Conservation (phyloP, 1,140 invertebrate species). For the Bacillus rossius region DNA sequence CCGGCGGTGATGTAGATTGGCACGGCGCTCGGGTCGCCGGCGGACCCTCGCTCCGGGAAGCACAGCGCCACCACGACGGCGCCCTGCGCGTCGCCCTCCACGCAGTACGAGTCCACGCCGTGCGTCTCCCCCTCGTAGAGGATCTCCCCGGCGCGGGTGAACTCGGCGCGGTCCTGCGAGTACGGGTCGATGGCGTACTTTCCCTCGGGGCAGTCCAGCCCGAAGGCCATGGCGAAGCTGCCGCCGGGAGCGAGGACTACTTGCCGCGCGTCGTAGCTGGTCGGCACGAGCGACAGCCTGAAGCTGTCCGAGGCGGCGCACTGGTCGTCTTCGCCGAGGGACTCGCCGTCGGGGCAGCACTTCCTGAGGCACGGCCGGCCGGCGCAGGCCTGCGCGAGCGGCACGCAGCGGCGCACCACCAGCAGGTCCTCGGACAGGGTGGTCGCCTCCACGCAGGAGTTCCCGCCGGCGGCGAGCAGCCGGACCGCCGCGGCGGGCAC, state of each 20-base stretch:
- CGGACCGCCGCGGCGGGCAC: no score
- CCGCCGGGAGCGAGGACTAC: not conserved
- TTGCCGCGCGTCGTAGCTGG: not conserved
- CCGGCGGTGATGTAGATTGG: conserved; percentile 22
- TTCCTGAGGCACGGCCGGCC: not conserved
- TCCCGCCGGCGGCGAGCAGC: no score
- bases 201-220: not conserved
- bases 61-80: conserved; percentile 1
- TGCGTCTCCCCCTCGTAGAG: not conserved
- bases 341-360: not conserved
- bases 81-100: not conserved
- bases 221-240: not conserved
- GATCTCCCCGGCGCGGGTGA: not conserved
- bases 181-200: not conserved
- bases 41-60: not conserved
- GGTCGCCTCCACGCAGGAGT: not conserved
- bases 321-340: not conserved
- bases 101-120: not conserved
- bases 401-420: not conserved
- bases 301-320: not conserved
- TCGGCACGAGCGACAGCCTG: not conserved
- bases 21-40: not conserved
- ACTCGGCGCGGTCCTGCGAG: not conserved
- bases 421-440: not conserved
- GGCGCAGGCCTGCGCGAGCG: not conserved